These are phyloP conservation scores for Drosophila sulfurigaster DNA, from an alignment of 1,140 invertebrate species.

Conservation along the genomic window DNA sequence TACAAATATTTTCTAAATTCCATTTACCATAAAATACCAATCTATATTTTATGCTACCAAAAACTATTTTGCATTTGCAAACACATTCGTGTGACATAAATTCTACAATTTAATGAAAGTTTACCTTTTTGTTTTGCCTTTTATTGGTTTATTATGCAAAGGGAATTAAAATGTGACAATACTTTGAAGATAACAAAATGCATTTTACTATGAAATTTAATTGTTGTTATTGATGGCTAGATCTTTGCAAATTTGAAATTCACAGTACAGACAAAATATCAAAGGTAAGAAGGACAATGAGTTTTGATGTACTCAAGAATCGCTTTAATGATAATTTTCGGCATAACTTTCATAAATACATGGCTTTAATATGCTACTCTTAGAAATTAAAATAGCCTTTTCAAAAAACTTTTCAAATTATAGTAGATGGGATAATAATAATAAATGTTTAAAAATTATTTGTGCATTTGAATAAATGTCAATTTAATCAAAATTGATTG, in stretches of 20 bases:
- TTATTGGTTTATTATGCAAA: neutral
- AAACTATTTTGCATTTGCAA: neutral
- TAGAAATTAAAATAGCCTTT: neutral
- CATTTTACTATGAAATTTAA: neutral
- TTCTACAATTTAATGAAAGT: neutral
- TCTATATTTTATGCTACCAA: neutral
- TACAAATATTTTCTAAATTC: neutral
- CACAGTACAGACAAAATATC: too few species aligned
- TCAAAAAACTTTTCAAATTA: neutral
- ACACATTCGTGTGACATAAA: neutral
- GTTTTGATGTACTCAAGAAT: neutral
- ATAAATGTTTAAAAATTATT: neutral
- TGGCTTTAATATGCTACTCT: neutral
- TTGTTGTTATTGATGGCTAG: neutral
- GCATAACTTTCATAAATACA: neutral
- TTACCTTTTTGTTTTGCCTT: neutral
- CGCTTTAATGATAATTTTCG: conserved; percentile 4
- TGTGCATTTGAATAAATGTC: neutral
- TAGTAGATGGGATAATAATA: neutral
- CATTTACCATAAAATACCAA: neutral
- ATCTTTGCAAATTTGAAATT: too few species aligned
- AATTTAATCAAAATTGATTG: neutral
- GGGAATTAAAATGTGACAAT: conserved; percentile 3
- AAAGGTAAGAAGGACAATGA: too few species aligned
- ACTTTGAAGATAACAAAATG: conserved; percentile 10